Percentiles rank a stretch among this genome's conserved stretches.
Evolutionary conservation across 2,888 invertebrate genomes (phyloP).

Genomic region (Abscondita cerata): DNA sequence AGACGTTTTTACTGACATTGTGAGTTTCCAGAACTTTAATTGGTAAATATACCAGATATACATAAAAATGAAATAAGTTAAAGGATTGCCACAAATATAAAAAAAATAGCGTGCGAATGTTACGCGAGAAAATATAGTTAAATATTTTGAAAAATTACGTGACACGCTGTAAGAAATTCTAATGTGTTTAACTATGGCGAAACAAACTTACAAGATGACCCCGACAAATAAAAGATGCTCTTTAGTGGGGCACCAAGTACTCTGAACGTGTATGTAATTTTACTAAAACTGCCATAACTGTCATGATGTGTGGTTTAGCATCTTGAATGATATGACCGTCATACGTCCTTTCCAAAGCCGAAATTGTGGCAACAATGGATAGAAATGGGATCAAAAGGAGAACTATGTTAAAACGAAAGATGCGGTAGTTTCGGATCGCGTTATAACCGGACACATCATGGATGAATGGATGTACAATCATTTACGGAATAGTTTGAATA

Average conservation of each 20-base stretch:
- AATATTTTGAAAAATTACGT: too few relatives aligned
- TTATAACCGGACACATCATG: constrained; percentile 37
- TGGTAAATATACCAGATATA: too few relatives aligned
- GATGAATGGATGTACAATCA: constrained; percentile 38
- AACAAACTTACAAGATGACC: neutral
- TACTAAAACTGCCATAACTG: too few relatives aligned
- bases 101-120: too few relatives aligned
- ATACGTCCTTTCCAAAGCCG: constrained; percentile 25
- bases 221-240: neutral
- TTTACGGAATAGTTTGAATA: too few relatives aligned
- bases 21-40: too few relatives aligned
- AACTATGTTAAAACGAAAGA: constrained; percentile 35
- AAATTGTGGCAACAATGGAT: constrained; percentile 26
- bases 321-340: constrained; percentile 18
- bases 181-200: too few relatives aligned
- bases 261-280: neutral
- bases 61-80: neutral
- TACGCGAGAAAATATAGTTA: too few relatives aligned
- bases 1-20: too few relatives aligned
- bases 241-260: neutral
- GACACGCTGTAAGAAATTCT: too few relatives aligned
- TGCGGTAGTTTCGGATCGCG: constrained; percentile 40
- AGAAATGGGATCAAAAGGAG: constrained; percentile 33
- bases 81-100: neutral
- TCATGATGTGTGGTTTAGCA: too few relatives aligned